phyloP scores from a whole-genome alignment of 92 coral and sea anemone species.

The Phenganax stokvisi region DNA sequence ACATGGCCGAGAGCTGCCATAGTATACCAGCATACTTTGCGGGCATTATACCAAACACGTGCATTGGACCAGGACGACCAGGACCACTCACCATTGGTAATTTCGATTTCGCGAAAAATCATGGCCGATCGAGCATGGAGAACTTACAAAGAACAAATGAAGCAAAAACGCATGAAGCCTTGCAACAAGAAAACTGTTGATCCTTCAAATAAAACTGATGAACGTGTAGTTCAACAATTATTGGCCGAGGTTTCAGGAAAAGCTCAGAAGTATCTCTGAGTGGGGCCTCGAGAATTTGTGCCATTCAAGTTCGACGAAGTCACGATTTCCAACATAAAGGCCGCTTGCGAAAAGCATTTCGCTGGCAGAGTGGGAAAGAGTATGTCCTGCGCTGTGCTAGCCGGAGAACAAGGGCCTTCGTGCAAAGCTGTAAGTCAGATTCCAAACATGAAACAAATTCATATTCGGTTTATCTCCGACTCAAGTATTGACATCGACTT shows the following conservation, averaged over 20 bases:
- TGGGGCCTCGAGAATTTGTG: constrained; percentile 12
- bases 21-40: constrained; percentile 30
- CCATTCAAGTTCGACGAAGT: constrained; percentile 17
- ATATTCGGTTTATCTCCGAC: constrained; percentile 1
- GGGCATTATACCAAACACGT: background rate
- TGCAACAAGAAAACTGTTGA: background rate
- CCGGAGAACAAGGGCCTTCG: constrained; percentile 30
- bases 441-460: background rate
- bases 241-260: constrained; percentile 4
- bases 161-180: background rate
- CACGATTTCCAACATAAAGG: constrained; percentile 8
- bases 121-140: constrained; percentile 12
- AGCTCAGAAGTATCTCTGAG: constrained; percentile 10
- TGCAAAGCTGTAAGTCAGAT: background rate
- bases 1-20: constrained; percentile 42
- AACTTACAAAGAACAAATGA: constrained; percentile 2
- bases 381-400: constrained; percentile 12
- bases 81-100: no score
- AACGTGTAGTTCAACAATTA: constrained; percentile 1
- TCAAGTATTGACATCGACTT: background rate
- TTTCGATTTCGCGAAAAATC: background rate
- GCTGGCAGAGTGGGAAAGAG: constrained; percentile 1
- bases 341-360: constrained; percentile 10
- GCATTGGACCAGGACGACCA: no score
- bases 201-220: background rate